Base-by-base conservation (phyloP, 2,888 invertebrate species). In the Melipona beecheii region DNA sequence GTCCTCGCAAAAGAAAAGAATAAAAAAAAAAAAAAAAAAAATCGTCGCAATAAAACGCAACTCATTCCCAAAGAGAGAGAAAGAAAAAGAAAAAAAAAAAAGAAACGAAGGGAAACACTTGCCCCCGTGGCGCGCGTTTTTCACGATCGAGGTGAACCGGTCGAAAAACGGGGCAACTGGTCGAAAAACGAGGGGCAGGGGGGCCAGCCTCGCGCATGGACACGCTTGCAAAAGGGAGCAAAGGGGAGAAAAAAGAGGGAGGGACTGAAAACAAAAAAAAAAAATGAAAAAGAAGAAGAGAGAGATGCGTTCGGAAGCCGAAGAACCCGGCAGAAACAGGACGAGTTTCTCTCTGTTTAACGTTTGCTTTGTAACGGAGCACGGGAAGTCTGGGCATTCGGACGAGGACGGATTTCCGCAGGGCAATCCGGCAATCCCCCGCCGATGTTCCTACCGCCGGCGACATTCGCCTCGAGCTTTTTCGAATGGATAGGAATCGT, bases 351-450 rank as follows among this genome's bases (percentile, higher is more conserved):
- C 31, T 36, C 87, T 87, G 87, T 87, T 87, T 85, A 87, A 85
- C 87, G 86, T 83, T 87, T 83, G 81, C 86, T 87, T 87, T 87
- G 86, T 83, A 87, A 72, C 80, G 78, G 82, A 73, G 75, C 65
- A 62, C 77, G 84, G 84, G 79, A 87, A 87, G 79, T 73, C 81
- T 85, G 83, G 81, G 70, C 79, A 83, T 85, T 87, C 85, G 83
- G 78, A 4, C 74, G 82, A 82, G 83, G 83, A 79, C 83, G 83
- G 85, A 86, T 86, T 86, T 87, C 87, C 78, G 83, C 75, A 71
- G 83, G 87, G 85, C 83, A 87, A 87, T 87, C 87, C 81, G 86
- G 75, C 85, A 54, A 60, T 49, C 31, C 74, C 69, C 50, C 66
- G n/a, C 50, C 31, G 13, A 36, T 43, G 43, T 54, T 60, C 56